Evolutionary conservation across 2,888 invertebrate species (phyloP), one percentile per base, ranked within the genome.

Genomic region (Catocala fraxini): DNA sequence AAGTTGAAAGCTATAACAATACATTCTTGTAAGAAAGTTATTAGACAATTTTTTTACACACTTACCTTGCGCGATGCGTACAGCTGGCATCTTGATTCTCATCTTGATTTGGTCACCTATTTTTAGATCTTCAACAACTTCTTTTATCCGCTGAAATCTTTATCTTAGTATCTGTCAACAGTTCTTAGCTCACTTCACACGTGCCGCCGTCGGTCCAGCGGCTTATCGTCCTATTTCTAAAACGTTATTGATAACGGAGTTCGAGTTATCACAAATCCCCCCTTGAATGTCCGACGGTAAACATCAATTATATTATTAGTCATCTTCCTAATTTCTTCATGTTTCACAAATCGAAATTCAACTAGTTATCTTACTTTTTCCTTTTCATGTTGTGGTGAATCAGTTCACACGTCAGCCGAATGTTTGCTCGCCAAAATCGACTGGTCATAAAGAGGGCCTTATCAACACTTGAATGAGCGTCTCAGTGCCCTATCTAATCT

Each of bases 51-150:
- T 59, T 12, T 39, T 45, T 46, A 52, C 6, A 33, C 57, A 92
- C 96, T 96, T 95, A 98, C 98, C 98, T 98, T 98, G 98, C 95
- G 98, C 98, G 96, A 98, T 98, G 95, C 98, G 97, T 95, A 98
- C 98, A 94, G 98, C 98, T 95, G 98, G 98, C 98, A 98, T 98
- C 96, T 98, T 98, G 96, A 98, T 98, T 97, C 98, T 97, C 98
- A 98, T 98, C 96, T 97, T 98, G 97, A 93, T 90, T 92, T 92
- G 94, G 90, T 94, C 94, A 93, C 94, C 94, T 93, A 94, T 94
- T 91, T 93, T 94, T 93, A 89, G 85, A 85, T 90, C 86, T 93
- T 93, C 83, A 88, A 88, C 75, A 87, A 90, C 89, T 89, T 88
- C 88, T 89, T 80, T 87, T 89, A 88, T 91, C 87, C 82, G 84